phyloP scores from a whole-genome alignment of 2,888 invertebrate species.

The Cataglyphis altisquamis region DNA sequence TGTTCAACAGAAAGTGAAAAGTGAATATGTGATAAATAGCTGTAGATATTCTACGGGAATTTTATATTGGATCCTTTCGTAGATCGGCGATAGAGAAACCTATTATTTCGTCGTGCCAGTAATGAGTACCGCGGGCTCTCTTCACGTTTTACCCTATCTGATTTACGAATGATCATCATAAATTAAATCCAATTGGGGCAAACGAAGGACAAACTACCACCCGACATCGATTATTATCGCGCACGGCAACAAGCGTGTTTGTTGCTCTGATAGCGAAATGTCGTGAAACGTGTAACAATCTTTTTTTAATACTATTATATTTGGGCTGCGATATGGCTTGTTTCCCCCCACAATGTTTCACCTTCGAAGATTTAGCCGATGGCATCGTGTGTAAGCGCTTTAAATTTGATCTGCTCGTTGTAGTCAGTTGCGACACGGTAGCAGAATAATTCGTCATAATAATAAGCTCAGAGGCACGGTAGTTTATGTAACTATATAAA shows the following conservation, averaged over 20 bases:
- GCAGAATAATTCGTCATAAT: not conserved
- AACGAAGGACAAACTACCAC: slow-evolving; percentile 29
- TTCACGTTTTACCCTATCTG: slow-evolving; percentile 5
- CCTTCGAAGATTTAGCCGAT: slow-evolving; percentile 4
- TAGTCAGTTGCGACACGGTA: slow-evolving; percentile 38
- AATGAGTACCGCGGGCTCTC: not conserved
- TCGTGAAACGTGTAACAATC: slow-evolving; percentile 11
- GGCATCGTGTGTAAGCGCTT: slow-evolving; percentile 15
- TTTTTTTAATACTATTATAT: not conserved
- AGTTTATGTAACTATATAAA: not conserved
- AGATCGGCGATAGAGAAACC: not conserved
- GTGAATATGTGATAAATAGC: not conserved
- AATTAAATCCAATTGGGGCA: slow-evolving; percentile 26
- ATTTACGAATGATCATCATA: slow-evolving; percentile 27
- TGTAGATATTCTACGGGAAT: not conserved
- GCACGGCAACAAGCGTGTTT: not conserved
- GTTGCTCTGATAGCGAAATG: not conserved
- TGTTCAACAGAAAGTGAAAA: not conserved
- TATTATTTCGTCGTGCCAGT: slow-evolving; percentile 14
- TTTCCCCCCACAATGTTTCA: not conserved
- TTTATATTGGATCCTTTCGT: not conserved
- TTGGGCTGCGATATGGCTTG: not conserved
- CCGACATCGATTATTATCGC: slow-evolving; percentile 50
- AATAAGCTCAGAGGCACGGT: not conserved
- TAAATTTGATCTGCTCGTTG: slow-evolving; percentile 26